Evolutionary conservation across 2,113 vertebrate species (phyloP), one percentile per base, ranked within the genome.

Genomic region (Aix galericulata): DNA sequence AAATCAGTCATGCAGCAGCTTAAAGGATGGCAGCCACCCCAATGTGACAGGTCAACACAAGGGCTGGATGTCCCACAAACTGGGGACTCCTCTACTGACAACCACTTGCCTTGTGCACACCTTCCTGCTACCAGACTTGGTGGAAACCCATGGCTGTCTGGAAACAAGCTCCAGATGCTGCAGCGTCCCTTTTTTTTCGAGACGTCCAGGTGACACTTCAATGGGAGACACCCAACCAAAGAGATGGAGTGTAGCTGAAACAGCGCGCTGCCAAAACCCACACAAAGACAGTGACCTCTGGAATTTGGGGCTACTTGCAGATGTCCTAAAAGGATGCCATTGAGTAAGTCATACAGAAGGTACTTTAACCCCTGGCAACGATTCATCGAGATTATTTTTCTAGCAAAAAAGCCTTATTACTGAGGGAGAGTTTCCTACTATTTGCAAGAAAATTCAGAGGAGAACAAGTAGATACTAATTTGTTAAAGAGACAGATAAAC

Each of bases 401-500:
- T 76, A 84, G 71, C 13, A 91, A 91, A 97, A 90, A 89, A 73
- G 67, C 8, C 29, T 84, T 85, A 85, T 72, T 91, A 94, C 69
- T 82, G 78, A 75, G 74, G 66, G 79, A 96, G 56, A 91, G n/a
- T 71, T 93, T 94, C 88, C 89, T 93, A 96, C 75, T 95, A 95
- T 93, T 95, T 97, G 94, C 72, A 95, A 91, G 90, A 96, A 96
- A 97, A 98, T 96, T 97, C 94, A 69, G 82, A 95, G 86, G 85
- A 96, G 93, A 92, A 95, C 60, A 64, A 96, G 78, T 6, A 89
- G 91, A 96, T 76, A 95, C 71, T 77, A 85, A 92, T 93, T 96
- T 91, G 86, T 89, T 89, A 89, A 91, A 93, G 60, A 92, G 91
- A 93, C 93, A 96, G 97, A 97, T 96, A 98, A 98, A 98, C 97